Evolutionary conservation across 2,797 vertebrate species (phyloP).

Genomic region (Lacerta bilineata): DNA sequence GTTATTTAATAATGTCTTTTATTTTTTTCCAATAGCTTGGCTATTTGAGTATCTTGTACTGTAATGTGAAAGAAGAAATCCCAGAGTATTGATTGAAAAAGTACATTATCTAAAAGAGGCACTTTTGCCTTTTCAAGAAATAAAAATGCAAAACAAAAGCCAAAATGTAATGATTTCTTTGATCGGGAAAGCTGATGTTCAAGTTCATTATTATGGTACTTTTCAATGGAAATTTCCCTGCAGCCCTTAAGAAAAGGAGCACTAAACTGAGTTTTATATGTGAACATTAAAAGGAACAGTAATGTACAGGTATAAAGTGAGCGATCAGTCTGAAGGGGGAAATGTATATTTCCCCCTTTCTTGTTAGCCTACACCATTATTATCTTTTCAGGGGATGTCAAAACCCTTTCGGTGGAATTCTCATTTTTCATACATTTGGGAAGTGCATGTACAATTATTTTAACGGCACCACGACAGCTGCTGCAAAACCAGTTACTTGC

Average conservation of each 20-base stretch:
- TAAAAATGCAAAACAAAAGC: constrained; percentile 76
- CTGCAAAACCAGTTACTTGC: constrained; percentile 71
- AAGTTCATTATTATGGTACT: constrained; percentile 81
- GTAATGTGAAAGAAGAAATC: constrained; percentile 77
- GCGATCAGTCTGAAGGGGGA: constrained; percentile 68
- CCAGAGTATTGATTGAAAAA: constrained; percentile 77
- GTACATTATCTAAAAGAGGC: constrained; percentile 73
- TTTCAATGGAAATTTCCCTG: constrained; percentile 74
- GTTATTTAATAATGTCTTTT: constrained; percentile 76
- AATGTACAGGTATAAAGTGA: constrained; percentile 74
- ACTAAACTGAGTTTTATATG: constrained; percentile 78
- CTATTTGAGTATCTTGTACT: constrained; percentile 73
- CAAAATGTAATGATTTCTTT: constrained; percentile 78
- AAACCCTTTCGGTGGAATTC: constrained; percentile 70
- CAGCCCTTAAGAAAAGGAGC: constrained; percentile 67
- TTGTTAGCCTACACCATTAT: constrained; percentile 71
- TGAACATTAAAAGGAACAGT: constrained; percentile 74
- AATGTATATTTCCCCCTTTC: constrained; percentile 59
- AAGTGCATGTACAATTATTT: constrained; percentile 72
- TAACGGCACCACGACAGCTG: constrained; percentile 70
- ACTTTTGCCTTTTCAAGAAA: constrained; percentile 68
- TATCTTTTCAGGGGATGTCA: constrained; percentile 73
- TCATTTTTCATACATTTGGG: constrained; percentile 75
- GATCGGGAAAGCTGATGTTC: constrained; percentile 75
- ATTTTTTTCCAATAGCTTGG: constrained; percentile 61